Evolutionary conservation across 1,140 invertebrate genomes (phyloP).

Genomic region (Pachyrhynchus sulphureomaculatus): DNA sequence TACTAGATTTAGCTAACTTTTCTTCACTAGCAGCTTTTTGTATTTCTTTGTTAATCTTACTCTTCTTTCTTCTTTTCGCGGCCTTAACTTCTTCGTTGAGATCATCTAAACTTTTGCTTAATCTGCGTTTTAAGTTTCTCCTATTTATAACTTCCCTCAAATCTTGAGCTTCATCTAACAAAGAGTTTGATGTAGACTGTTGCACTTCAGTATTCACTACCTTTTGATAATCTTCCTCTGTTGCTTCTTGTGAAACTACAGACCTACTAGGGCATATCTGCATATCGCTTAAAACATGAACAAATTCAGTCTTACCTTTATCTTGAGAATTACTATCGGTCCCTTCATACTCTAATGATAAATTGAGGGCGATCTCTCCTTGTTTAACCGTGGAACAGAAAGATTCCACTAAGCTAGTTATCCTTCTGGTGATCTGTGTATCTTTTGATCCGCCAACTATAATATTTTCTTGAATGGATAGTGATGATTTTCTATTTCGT

Average conservation of each 20-base stretch:
- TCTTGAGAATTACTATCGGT: not conserved
- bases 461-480: slow-evolving; percentile 33
- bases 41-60: not conserved
- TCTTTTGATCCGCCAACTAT: slow-evolving; percentile 22
- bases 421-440: slow-evolving; percentile 17
- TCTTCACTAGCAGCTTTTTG: slow-evolving; percentile 1
- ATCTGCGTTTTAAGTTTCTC: slow-evolving; percentile 13
- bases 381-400: slow-evolving; percentile 30
- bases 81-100: not conserved
- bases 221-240: not conserved
- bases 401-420: slow-evolving; percentile 22
- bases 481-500: slow-evolving; percentile 20
- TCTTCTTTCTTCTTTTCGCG: slow-evolving; percentile 4
- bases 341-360: slow-evolving; percentile 32
- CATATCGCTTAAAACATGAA: slow-evolving; percentile 6
- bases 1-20: not conserved
- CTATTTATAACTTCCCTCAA: not conserved
- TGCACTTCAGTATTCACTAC: not conserved
- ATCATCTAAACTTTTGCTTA: slow-evolving; percentile 27
- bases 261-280: not conserved
- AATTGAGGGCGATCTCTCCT: slow-evolving; percentile 32
- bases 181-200: not conserved
- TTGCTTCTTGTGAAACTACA: not conserved
- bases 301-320: slow-evolving; percentile 4
- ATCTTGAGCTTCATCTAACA: not conserved